Evolutionary conservation across 1,140 invertebrate genomes (phyloP), one percentile per base, ranked within the genome.

Genomic region (Lasaia peninsularis): DNA sequence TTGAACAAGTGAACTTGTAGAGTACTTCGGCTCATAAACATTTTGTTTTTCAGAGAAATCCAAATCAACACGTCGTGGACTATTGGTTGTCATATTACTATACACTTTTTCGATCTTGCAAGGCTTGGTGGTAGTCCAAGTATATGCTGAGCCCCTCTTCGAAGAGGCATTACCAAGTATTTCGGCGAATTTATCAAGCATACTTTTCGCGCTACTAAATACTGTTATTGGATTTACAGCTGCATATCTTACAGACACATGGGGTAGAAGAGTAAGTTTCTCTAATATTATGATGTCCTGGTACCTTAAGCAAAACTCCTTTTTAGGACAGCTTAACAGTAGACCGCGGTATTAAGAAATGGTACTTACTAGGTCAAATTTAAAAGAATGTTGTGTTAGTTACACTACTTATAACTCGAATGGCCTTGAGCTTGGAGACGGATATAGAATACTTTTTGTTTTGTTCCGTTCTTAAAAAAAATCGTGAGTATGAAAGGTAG

Each of bases 251-350:
- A 69, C 75, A 1, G 82, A 86, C 33, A 11, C 52, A 2, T 44
- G 51, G 31, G 82, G 82, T 24, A 63, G 83, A 72, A 58, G 79
- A 65, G 83, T 86, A 28, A 76, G 74, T 28, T 18, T n/a, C 12
- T 33, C 52, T 24, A n/a, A 14, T 20, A 28, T 54, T 53, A 44
- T 18, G 6, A 12, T 16, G 14, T 1, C 34, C 34, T 37, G 7
- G 12, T 37, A 5, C 4, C 7, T 12, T 37, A 9, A 34, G 24
- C 24, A 2, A 2, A 5, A 2, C 2, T 24, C 2, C 2, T 24
- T 24, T 1, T 24, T n/a, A n/a, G n/a, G n/a, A n/a, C n/a, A n/a
- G n/a, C n/a, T n/a, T n/a, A n/a, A n/a, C n/a, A n/a, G n/a, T n/a
- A n/a, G n/a, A n/a, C n/a, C n/a, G n/a, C n/a, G n/a, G n/a, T n/a